Base-by-base conservation (phyloP, 2,888 invertebrate genomes). In the Meandrusa payeni region DNA sequence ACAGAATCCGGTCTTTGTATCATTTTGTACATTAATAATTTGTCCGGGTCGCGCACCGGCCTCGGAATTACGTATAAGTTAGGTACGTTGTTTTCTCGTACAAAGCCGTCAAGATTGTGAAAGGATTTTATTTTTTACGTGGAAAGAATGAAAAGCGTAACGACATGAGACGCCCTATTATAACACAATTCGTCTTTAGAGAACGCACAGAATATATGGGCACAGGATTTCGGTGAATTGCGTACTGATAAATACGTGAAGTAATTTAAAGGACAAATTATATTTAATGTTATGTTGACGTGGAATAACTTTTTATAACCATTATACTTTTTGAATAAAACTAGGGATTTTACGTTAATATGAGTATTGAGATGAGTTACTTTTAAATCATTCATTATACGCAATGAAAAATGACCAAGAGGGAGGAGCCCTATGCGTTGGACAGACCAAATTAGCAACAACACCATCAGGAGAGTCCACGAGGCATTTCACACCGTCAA, bases 121-220 rank as follows among this genome's bases (percentile, higher is more conserved):
- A 57, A 58, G 70, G 72, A 69, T 75, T 77, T 79, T 80, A 78
- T 76, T 77, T 78, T 80, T 76, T 81, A 78, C 80, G 76, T 78
- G 76, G 61, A 67, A 69, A 64, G 76, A 80, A 82, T 82, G 58
- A 73, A 71, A 78, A 71, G 72, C 69, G 64, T 71, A 67, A 63
- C 59, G 64, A 57, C 61, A 64, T 67, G 68, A 71, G 64, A 66
- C 57, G 55, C 46, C 53, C 61, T 62, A 66, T 71, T 69, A 71
- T 66, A 61, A 60, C 67, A 32, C 2, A 17, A 31, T 36, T 29
- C 12, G 19, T 27, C 64, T 64, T 63, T 64, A 63, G 59, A 55
- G 54, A 59, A 55, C 59, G 51, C 62, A 55, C 48, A 52, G 5
- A 7, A 26, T 5, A 54, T 53, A 55, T 52, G 55, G 52, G 44